These are phyloP conservation scores for Drosophila repletoides DNA, from an alignment of 1,140 invertebrate species.

Conservation along the genomic window DNA sequence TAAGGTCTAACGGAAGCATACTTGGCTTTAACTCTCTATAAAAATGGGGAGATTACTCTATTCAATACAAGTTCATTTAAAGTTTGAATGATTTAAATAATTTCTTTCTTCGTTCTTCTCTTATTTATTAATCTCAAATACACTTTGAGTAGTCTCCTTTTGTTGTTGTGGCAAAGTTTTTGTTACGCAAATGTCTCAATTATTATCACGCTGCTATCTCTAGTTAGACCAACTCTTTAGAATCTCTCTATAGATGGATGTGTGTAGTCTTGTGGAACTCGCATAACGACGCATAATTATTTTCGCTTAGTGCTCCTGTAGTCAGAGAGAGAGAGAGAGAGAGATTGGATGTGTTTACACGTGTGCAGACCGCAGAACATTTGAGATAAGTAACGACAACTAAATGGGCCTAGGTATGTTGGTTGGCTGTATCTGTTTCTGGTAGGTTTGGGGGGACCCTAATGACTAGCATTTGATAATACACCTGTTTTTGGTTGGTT, in stretches of 20 bases:
- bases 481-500: conserved; percentile 57
- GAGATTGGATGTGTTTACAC: conserved; percentile 44
- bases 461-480: conserved; percentile 77
- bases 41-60: too few species aligned
- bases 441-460: conserved; percentile 24
- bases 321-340: neutral
- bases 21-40: too few species aligned
- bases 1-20: too few species aligned
- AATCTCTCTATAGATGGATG: conserved; percentile 28
- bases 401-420: conserved; percentile 7
- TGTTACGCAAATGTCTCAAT: neutral
- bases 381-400: conserved; percentile 68
- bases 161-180: neutral
- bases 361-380: conserved; percentile 60
- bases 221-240: conserved; percentile 10
- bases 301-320: conserved; percentile 41
- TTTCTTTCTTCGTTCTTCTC: too few species aligned
- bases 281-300: conserved; percentile 71
- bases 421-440: neutral
- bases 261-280: conserved; percentile 54
- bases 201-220: conserved; percentile 50
- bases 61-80: too few species aligned
- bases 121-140: too few species aligned
- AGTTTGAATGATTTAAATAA: too few species aligned
- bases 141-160: too few species aligned